A percentile compares a stretch with the other conserved stretches of the same genome.
These are phyloP conservation scores for Hecatera dysodea DNA, from an alignment of 2,888 invertebrate species.

Conservation along the genomic window DNA sequence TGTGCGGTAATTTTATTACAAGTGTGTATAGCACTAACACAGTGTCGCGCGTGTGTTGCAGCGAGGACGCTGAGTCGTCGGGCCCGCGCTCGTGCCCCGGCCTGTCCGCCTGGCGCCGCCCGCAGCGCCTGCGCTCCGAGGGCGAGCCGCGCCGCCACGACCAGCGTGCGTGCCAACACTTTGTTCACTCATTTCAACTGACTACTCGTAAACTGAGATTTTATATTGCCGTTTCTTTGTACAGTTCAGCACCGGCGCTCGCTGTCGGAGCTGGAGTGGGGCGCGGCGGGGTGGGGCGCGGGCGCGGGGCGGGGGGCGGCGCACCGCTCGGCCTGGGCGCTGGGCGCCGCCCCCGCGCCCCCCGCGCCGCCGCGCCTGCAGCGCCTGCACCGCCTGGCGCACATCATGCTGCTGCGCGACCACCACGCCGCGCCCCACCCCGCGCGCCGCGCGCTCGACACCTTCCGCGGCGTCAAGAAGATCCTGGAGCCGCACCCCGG, in stretches of 20 bases:
- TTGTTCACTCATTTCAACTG: too few species aligned
- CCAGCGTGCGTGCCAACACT: constrained; percentile 66
- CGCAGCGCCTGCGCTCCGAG: constrained; percentile 80
- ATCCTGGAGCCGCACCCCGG: constrained; percentile 93
- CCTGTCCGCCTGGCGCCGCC: constrained; percentile 83
- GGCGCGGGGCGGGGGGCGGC: constrained; percentile 76
- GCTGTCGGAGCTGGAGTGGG: constrained; percentile 93
- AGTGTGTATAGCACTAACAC: not conserved
- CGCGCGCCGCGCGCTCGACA: constrained; percentile 93
- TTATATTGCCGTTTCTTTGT: too few species aligned
- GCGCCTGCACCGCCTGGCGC: constrained; percentile 93
- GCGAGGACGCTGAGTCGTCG: constrained; percentile 84
- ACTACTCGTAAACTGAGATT: too few species aligned
- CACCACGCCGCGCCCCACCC: constrained; percentile 93
- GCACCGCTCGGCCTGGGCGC: constrained; percentile 75
- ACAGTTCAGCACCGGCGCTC: constrained; percentile 93
- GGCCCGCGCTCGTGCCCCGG: constrained; percentile 87
- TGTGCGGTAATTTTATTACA: not conserved
- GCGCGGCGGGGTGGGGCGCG: constrained; percentile 85
- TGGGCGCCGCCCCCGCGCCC: constrained; percentile 76
- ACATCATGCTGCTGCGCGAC: constrained; percentile 96
- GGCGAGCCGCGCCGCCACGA: constrained; percentile 75
- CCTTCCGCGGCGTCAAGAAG: constrained; percentile 95
- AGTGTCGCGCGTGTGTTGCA: constrained; percentile 60
- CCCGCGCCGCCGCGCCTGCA: constrained; percentile 83